Percentiles rank a stretch among this genome's conserved stretches.
phyloP scores from a whole-genome alignment of 2,888 invertebrate genomes.

The Vannuccia rotundouncinata region DNA sequence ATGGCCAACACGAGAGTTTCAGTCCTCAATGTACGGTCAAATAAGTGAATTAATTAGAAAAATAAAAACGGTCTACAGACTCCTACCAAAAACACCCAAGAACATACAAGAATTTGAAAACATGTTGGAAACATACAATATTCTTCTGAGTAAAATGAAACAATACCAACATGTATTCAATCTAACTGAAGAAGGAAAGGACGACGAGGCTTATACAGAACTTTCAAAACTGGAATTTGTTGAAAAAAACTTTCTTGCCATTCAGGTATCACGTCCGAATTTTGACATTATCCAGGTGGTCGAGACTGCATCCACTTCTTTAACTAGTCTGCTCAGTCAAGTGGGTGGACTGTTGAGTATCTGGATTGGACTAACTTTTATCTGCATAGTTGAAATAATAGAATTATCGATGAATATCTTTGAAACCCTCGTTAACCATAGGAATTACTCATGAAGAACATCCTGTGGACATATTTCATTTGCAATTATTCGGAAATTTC shows the following conservation, averaged over 20 bases:
- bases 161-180: background rate
- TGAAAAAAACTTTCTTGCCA: constrained; percentile 37
- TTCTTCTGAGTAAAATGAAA: background rate
- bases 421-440: background rate
- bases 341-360: constrained; percentile 39
- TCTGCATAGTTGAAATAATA: constrained; percentile 39
- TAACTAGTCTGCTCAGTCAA: constrained; percentile 39
- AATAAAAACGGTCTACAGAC: too few relatives aligned
- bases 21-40: background rate
- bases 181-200: background rate
- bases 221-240: constrained; percentile 33
- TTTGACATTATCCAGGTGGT: constrained; percentile 37
- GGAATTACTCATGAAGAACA: background rate
- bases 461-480: too few relatives aligned
- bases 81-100: too few relatives aligned
- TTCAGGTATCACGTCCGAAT: constrained; percentile 34
- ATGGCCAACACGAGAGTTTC: constrained; percentile 37
- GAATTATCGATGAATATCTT: constrained; percentile 33
- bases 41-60: background rate
- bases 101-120: too few relatives aligned
- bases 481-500: too few relatives aligned
- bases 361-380: constrained; percentile 39
- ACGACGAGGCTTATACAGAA: background rate
- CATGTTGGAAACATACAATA: background rate
- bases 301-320: constrained; percentile 37